phyloP scores from a whole-genome alignment of 2,797 vertebrate genomes.

The Eurystomus glaucurus region DNA sequence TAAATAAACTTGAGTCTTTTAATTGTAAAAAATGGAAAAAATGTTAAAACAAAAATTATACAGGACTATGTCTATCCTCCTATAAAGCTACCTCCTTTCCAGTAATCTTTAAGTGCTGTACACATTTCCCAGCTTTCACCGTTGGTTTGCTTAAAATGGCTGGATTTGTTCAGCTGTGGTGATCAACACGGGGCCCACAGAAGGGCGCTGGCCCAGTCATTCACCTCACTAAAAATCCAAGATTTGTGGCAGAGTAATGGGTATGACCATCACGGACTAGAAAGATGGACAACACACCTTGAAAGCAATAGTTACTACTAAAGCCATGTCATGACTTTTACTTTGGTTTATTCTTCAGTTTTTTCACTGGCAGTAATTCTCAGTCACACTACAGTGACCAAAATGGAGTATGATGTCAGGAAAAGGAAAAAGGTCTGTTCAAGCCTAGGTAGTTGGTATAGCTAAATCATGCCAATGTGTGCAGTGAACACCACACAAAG shows the following conservation, averaged over 20 bases:
- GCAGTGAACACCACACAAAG: not conserved
- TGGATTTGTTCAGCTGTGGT: not conserved
- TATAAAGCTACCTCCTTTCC: not conserved
- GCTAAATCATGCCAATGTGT: not conserved
- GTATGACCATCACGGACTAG: not conserved
- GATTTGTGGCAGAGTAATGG: not conserved
- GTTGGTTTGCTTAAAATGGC: not conserved
- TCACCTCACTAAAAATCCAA: not conserved
- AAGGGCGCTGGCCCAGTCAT: not conserved
- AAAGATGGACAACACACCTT: not conserved
- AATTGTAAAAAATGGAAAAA: not conserved
- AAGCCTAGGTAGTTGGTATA: not conserved
- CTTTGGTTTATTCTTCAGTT: not conserved
- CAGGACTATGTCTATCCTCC: not conserved
- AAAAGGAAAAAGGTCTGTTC: not conserved
- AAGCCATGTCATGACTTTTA: not conserved
- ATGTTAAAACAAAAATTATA: not conserved
- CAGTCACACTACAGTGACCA: not conserved
- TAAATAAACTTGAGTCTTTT: not conserved
- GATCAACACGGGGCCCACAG: not conserved
- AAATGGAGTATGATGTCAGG: not conserved
- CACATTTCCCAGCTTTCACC: not conserved
- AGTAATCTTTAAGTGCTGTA: not conserved
- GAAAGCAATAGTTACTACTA: not conserved
- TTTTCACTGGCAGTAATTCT: not conserved